Evolutionary conservation across 2,797 vertebrate species (phyloP).

Genomic region (Tokudaia muenninki): DNA sequence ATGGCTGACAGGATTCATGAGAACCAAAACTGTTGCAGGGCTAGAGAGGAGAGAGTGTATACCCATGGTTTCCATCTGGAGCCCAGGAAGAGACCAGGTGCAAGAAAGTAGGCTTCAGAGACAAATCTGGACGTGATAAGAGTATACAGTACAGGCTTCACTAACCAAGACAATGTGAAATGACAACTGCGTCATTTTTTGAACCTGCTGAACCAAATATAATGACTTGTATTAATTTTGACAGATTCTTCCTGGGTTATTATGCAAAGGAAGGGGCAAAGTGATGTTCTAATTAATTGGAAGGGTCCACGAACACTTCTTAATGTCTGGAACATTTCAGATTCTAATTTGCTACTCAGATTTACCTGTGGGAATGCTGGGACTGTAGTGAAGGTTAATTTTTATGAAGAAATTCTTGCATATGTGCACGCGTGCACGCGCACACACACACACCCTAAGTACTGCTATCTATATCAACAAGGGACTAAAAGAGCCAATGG

Average conservation of each 20-base stretch:
- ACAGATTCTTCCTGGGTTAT: slow-evolving; percentile 10
- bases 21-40: background rate
- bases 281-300: slow-evolving; percentile 57
- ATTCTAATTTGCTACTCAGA: slow-evolving; percentile 69
- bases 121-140: slow-evolving; percentile 26
- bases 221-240: slow-evolving; percentile 42
- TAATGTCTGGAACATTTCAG: slow-evolving; percentile 69
- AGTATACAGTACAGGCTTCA: slow-evolving; percentile 44
- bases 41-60: background rate
- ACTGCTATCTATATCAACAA: background rate
- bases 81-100: background rate
- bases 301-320: slow-evolving; percentile 48
- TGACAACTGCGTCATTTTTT: slow-evolving; percentile 64
- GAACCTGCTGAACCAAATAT: slow-evolving; percentile 57
- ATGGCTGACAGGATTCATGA: background rate
- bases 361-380: slow-evolving; percentile 74
- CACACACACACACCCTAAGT: accelerated
- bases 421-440: accelerated
- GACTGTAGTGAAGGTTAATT: slow-evolving; percentile 80
- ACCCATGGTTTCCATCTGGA: background rate
- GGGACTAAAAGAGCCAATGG: slow-evolving; percentile 62
- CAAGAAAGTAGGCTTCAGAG: background rate
- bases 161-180: slow-evolving; percentile 52
- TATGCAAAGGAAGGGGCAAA: background rate
- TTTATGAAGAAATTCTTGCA: slow-evolving; percentile 59